phyloP scores from a whole-genome alignment of 2,888 invertebrate genomes.

The Rhagophthalmus giganteus region DNA sequence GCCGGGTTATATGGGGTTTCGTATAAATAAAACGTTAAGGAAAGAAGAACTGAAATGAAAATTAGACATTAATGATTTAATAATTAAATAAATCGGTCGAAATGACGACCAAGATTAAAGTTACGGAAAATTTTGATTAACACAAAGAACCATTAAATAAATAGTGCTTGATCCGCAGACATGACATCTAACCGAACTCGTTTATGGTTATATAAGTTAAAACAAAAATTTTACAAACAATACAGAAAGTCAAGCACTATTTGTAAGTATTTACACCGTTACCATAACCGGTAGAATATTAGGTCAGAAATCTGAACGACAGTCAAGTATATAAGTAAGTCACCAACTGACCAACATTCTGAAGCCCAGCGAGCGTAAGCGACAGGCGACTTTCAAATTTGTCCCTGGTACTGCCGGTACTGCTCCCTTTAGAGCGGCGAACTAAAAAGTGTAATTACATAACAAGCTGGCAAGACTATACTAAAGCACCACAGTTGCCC shows the following conservation, averaged over 20 bases:
- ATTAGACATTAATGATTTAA: constrained; percentile 13
- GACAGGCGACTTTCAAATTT: not conserved
- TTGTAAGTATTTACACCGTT: constrained; percentile 28
- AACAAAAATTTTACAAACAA: constrained; percentile 26
- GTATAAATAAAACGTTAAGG: constrained; percentile 17
- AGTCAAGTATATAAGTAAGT: constrained; percentile 1
- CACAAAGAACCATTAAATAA: constrained; percentile 26
- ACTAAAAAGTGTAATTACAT: too few species aligned
- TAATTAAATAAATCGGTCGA: constrained; percentile 9
- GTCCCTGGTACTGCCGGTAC: not conserved
- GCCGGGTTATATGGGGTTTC: constrained; percentile 17
- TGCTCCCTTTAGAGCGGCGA: too few species aligned
- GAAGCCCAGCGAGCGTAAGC: not conserved
- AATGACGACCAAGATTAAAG: constrained; percentile 6
- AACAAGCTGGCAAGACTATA: too few species aligned
- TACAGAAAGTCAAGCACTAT: constrained; percentile 43
- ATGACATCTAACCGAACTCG: constrained; percentile 42
- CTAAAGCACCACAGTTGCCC: too few species aligned
- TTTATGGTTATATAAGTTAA: too few species aligned
- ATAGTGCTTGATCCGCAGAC: constrained; percentile 49
- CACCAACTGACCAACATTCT: not conserved
- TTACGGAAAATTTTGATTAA: constrained; percentile 12
- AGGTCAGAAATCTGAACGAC: constrained; percentile 3
- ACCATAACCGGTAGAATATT: constrained; percentile 4
- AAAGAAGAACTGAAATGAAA: constrained; percentile 27